Conservation (phyloP, 2,888 invertebrate genomes). For the Eupithecia pulchellata region DNA sequence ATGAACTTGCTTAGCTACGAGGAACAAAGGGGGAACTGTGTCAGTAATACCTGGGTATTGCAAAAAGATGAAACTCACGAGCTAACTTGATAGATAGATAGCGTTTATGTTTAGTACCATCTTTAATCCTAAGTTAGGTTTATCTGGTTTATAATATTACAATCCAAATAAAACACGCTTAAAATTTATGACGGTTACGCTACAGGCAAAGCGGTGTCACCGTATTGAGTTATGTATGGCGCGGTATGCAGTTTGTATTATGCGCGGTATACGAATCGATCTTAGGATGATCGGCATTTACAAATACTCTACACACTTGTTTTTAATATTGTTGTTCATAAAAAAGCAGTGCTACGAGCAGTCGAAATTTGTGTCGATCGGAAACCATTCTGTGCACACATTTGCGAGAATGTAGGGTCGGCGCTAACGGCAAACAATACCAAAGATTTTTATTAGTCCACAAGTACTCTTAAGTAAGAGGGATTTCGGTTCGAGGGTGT, state of each 20-base stretch:
- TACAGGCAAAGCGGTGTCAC: no score
- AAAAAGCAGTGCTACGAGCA: background rate
- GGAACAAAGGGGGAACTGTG: background rate
- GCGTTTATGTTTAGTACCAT: no score
- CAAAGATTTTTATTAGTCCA: conserved; percentile 7
- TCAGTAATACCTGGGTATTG: conserved; percentile 2
- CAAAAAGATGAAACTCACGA: background rate
- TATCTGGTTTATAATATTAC: no score
- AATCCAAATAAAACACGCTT: no score
- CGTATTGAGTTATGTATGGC: no score
- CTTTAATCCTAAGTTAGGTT: no score
- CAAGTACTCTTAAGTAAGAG: background rate
- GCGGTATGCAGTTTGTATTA: no score
- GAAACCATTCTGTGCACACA: background rate
- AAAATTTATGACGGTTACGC: no score
- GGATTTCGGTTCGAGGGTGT: background rate
- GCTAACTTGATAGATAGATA: no score
- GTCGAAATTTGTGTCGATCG: background rate
- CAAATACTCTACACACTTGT: background rate
- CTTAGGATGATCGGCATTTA: background rate
- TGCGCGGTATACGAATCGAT: no score
- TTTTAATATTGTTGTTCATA: background rate
- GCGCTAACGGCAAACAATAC: background rate
- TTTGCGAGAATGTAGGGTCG: conserved; percentile 1
- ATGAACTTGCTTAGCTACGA: background rate